These are phyloP conservation scores for Crax fasciolata DNA, from an alignment of 2,797 vertebrate genomes.

Conservation along the genomic window DNA sequence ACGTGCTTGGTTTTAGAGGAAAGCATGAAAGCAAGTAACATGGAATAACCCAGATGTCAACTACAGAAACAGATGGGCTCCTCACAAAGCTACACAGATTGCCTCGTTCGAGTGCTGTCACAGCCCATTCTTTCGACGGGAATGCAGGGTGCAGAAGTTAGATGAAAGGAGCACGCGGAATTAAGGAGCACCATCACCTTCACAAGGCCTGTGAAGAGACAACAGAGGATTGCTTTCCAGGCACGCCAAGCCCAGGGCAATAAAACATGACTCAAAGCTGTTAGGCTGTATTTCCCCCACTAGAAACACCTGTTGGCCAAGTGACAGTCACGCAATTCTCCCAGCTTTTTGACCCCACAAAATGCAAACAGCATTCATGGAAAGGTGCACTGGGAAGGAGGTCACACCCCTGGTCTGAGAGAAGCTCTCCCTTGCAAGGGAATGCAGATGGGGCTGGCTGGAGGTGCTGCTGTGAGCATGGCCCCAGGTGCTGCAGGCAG, in stretches of 20 bases:
- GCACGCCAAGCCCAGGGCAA: slow-evolving; percentile 49
- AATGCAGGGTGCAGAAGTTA: slow-evolving; percentile 8
- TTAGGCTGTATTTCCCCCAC: neutral
- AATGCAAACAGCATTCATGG: neutral
- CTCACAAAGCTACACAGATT: slow-evolving; percentile 60
- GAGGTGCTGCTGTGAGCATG: neutral
- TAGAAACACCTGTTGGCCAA: slow-evolving; percentile 21
- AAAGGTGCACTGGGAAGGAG: neutral
- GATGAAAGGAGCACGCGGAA: slow-evolving; percentile 67
- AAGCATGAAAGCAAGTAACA: slow-evolving; percentile 54
- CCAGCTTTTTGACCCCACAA: neutral
- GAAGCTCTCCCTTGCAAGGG: neutral
- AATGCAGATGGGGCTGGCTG: neutral
- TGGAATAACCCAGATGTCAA: slow-evolving; percentile 65
- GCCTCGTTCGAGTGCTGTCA: slow-evolving; percentile 59
- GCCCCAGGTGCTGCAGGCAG: neutral
- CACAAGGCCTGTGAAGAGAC: slow-evolving; percentile 22
- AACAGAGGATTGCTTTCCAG: slow-evolving; percentile 64
- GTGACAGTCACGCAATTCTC: slow-evolving; percentile 2
- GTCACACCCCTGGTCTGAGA: neutral
- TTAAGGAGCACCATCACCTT: slow-evolving; percentile 61
- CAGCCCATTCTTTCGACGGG: slow-evolving; percentile 39
- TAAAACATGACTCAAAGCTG: slow-evolving; percentile 61
- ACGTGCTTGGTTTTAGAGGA: slow-evolving; percentile 35
- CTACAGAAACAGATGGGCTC: slow-evolving; percentile 69